Base-by-base conservation (phyloP, 2,888 invertebrate species). In the Eumacrocentrus americanus region DNA sequence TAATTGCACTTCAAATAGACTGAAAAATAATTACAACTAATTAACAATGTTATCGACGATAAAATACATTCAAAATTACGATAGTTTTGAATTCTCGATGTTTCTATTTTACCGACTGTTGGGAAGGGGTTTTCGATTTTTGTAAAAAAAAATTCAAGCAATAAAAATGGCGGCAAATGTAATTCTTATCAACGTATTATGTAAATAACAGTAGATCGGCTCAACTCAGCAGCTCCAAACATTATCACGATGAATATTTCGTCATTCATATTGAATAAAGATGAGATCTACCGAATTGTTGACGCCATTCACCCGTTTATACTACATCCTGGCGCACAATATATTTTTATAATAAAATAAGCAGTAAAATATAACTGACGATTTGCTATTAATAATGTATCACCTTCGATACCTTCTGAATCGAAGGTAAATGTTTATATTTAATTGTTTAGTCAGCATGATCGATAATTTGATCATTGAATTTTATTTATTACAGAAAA, bases 401-500 rank as follows among this genome's bases (percentile, higher is more conserved):
- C 50, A 29, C 22, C 16, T 57, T 16, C 5, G 29, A 3, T 50
- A 50, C 29, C 9, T n/a, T 29, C 11, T 50, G 11, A 5, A 7
- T 12, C 18, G 20, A 18, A 57, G 57, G 57, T 57, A 20, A 18
- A 22, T 16, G 11, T 37, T 12, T 9, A n/a, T 25, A 7, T 12
- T 9, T 25, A 46, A 7, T 0, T 23, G 2, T 12, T 3, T 9
- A 16, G 11, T 20, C 2, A 9, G 1, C 1, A 23, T 46, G 14
- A 46, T 12, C 14, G 7, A 25, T 12, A 14, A 9, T 44, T 7
- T n/a, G n/a, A 23, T 11, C 47, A 18, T 25, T 25, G 38, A 22
- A 18, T 57, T 51, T 23, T 40, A 2, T 38, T 40, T 58, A 50
- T 65, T 68, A 20, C 46, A 72, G 67, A 54, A 55, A 22, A 2